Conservation (phyloP, 37 sponge, comb jelly and placozoan species). For the Halichondria panicea region DNA sequence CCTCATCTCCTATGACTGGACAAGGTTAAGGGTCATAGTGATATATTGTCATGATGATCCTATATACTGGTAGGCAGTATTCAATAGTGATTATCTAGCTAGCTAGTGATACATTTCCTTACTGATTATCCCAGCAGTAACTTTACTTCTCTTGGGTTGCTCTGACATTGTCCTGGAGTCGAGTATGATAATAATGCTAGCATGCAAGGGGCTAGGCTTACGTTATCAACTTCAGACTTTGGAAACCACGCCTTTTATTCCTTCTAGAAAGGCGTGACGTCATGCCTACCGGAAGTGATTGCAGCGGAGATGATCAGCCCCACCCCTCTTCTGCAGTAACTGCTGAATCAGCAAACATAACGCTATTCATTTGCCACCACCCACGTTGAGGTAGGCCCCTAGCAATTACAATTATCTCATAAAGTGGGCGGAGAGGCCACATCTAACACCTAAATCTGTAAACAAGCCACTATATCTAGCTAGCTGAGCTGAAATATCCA, state of each 20-base stretch:
- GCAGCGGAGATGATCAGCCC: not conserved
- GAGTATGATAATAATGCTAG: not conserved
- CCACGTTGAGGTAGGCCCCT: too few relatives aligned
- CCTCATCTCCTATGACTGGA: slow-evolving; percentile 89
- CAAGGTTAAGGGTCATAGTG: not conserved
- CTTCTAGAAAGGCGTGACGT: not conserved
- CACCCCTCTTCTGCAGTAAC: not conserved
- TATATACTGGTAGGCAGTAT: too few relatives aligned
- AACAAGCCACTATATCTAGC: not conserved
- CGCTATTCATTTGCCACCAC: too few relatives aligned
- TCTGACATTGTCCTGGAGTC: not conserved
- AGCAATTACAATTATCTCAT: too few relatives aligned
- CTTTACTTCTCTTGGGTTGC: not conserved
- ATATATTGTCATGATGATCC: not conserved
- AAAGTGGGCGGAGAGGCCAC: too few relatives aligned
- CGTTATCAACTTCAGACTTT: not conserved
- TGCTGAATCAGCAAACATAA: too few relatives aligned
- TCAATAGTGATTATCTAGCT: too few relatives aligned
- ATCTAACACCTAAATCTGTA: too few relatives aligned
- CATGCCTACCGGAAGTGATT: not conserved
- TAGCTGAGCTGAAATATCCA: not conserved
- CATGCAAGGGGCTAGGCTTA: not conserved
- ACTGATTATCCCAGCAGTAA: slow-evolving; percentile 72
- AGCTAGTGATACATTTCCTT: not conserved
- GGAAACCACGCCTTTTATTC: slow-evolving; percentile 1